Base-by-base conservation (phyloP, 2,888 invertebrate genomes). In the Troides oblongomaculatus region DNA sequence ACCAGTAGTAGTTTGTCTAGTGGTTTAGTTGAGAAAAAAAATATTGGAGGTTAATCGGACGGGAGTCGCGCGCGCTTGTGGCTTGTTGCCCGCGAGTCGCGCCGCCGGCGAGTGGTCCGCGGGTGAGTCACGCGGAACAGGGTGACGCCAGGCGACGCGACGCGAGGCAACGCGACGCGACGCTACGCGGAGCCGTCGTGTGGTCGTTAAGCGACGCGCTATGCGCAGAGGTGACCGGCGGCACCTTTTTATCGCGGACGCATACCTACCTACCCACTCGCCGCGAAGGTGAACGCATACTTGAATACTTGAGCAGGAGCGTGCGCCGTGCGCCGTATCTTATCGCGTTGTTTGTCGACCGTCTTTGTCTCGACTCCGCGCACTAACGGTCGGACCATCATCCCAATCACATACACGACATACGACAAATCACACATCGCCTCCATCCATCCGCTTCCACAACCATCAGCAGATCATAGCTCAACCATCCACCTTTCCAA, bases 71-170 rank as follows among this genome's bases (percentile, higher is more conserved):
- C 18, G 8, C 46, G 62, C 21, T 25, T 8, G 46, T 70, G 36
- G 21, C 62, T 58, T 36, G 71, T 63, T 64, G 60, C 60, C 53
- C 57, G 62, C 68, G 65, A 25, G 39, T 73, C 75, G 73, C 73
- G 78, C 76, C 74, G 70, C 74, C 68, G 63, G 76, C 71, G 70
- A 30, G 69, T 66, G 67, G 58, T 65, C 69, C 69, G 67, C 72
- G 64, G 72, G 70, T 79, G 79, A 78, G 75, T 81, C 74, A 74
- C 69, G 73, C 75, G 76, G 73, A 76, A 75, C 78, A 78, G 77
- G 56, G 56, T 18, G 56, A 18, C 76, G 79, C 77, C 76, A 56
- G 76, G 79, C 77, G 77, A 72, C 74, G 30, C 30, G 30, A 74
- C 69, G 73, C 77, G 77, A 72, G 74, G 72, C 73, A 74, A 74